A percentile compares a stretch with the other conserved stretches of the same genome.
Evolutionary conservation across 2,797 vertebrate genomes (phyloP).

Genomic region (Otolemur crassicaudatus): DNA sequence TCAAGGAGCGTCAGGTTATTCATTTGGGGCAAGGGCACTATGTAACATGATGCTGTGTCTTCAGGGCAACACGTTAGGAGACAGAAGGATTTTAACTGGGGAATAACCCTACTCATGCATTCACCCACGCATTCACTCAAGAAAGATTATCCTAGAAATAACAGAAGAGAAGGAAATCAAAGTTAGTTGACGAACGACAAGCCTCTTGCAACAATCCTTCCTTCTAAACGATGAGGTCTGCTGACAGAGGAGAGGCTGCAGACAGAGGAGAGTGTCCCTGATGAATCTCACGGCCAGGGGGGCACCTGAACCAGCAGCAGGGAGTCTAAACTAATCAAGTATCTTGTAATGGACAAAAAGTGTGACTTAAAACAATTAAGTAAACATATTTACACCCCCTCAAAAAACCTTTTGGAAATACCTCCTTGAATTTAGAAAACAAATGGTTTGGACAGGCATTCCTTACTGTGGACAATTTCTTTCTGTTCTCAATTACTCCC

Average conservation of each 20-base stretch:
- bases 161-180: conserved; percentile 3
- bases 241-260: not conserved
- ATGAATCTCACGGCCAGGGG: not conserved
- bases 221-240: not conserved
- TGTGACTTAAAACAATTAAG: not conserved
- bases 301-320: not conserved
- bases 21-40: not conserved
- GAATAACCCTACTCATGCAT: not conserved
- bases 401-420: not conserved
- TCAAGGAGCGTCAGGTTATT: not conserved
- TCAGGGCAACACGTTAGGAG: not conserved
- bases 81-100: not conserved
- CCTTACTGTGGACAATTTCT: not conserved
- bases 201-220: not conserved
- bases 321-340: not conserved
- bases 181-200: not conserved
- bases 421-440: conserved; percentile 28
- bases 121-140: not conserved
- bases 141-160: not conserved
- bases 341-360: not conserved
- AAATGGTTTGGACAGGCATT: not conserved
- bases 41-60: not conserved
- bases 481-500: not conserved
- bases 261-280: not conserved
- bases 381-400: not conserved